Evolutionary conservation across 2,113 vertebrate species (phyloP), one percentile per base, ranked within the genome.

Genomic region (Paramormyrops kingsleyae): DNA sequence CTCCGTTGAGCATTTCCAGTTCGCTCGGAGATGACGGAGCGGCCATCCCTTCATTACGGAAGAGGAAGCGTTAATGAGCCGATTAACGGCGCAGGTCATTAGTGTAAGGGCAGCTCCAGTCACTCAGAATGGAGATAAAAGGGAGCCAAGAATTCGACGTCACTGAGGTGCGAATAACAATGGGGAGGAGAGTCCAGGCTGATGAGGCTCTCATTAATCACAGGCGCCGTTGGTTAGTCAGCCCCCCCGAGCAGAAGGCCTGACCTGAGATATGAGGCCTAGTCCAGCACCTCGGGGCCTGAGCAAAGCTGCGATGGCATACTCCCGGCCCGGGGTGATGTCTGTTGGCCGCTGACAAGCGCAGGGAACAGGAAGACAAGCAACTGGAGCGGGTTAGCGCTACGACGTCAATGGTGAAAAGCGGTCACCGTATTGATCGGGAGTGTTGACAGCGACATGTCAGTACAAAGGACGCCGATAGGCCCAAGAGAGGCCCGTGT

Each of bases 71-170:
- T 94, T 94, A 94, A 94, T 91, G 90, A 90, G 91, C 92, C 93
- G 93, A 95, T 95, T 94, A 94, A 92, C 83, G n/a, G 91, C 89
- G 59, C 74, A 90, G 94, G 93, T 94, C 91, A 92, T 92, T 91
- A 47, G 88, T 70, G 91, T 90, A 91, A 89, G 93, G 90, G 77
- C 80, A 83, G 31, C 70, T 87, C 88, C 80, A 49, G 49, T 9
- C 44, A 90, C 50, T 88, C 17, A 47, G 88, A 88, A 90, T 66
- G n/a, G 91, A 93, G 89, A 91, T 87, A 77, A 91, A 93, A 86
- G 50, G 27, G 24, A 31, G 50, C 50, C 15, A 17, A 56, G 50
- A 56, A 87, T 5, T 53, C 3, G 1, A 35, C 50, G 49, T 53
- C 49, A n/a, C 50, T 53, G 13, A 35, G 1, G n/a, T 35, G 50